These are phyloP conservation scores for Catocala sponsa DNA, from an alignment of 2,888 invertebrate species.

Conservation along the genomic window DNA sequence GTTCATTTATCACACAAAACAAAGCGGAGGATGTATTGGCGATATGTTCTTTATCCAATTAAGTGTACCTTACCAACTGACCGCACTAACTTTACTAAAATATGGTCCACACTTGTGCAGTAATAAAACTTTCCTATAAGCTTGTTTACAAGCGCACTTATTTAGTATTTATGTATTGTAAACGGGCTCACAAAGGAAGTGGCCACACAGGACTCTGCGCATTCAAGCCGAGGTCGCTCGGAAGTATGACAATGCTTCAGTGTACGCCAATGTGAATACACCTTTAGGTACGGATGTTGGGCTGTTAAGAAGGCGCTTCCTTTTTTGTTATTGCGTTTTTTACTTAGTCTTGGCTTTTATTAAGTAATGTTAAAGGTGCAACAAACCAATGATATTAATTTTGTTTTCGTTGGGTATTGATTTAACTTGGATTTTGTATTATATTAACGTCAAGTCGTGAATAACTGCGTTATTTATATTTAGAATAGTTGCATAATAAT, in stretches of 20 bases:
- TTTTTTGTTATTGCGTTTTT: conserved; percentile 1
- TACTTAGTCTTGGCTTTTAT: too few species aligned
- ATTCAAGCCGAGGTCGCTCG: conserved; percentile 72
- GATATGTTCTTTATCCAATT: conserved; percentile 6
- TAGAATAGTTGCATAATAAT: too few species aligned
- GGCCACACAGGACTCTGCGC: conserved; percentile 71
- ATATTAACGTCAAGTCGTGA: too few species aligned
- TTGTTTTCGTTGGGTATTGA: too few species aligned
- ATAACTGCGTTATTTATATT: too few species aligned
- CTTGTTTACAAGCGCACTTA: conserved; percentile 73
- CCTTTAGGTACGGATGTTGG: conserved; percentile 70
- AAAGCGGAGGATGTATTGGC: background rate
- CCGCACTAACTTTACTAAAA: conserved; percentile 38
- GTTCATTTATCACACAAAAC: too few species aligned
- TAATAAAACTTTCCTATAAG: conserved; percentile 75
- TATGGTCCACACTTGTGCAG: conserved; percentile 45
- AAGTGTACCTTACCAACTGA: background rate
- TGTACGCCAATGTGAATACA: conserved; percentile 75
- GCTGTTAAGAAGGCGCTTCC: conserved; percentile 63
- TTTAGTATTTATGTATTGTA: conserved; percentile 79
- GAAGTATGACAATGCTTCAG: conserved; percentile 83
- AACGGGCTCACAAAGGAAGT: conserved; percentile 74
- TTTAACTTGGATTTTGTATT: too few species aligned
- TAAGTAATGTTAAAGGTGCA: too few species aligned
- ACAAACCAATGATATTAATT: too few species aligned